Evolutionary conservation across 2,797 vertebrate species (phyloP), one percentile per base, ranked within the genome.

Genomic region (Pseudomugil gertrudae): DNA sequence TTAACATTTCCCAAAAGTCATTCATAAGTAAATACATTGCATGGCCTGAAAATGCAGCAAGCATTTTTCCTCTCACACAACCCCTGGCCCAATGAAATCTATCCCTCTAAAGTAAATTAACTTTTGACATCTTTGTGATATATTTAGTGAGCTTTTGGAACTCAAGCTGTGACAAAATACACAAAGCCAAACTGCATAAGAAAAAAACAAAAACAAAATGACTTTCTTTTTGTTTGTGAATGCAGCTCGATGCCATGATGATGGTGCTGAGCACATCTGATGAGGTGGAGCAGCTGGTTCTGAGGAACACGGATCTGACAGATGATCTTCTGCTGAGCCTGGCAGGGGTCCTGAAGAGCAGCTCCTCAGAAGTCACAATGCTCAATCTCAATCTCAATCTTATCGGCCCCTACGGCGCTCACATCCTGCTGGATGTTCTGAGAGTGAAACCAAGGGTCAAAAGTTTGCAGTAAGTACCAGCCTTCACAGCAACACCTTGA

Each of bases 311-410:
- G 0, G 95, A 88, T 63, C 85, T 95, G 73, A 95, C 94, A 0
- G 94, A 95, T 19, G 89, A 93, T 32, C 88, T 93, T 24, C 87
- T 95, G 43, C 76, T 83, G 47, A 81, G 59, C 72, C 87, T 95
- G 63, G 89, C 87, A 0, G 59, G 38, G 11, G 91, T 92, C 4
- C 79, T 95, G 36, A 93, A 90, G 70, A 84, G 63, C 60, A 95
- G 93, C 77, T 76, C 13, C 15, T 95, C 94, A 0, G 79, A 92
- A 71, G 94, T 95, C 84, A 91, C 87, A 0, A 76, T 90, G 78
- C 93, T 95, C 76, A 95, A 95, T 86, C 93, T 95, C 43, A 95
- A 95, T 86, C 92, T 95, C 48, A 95, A 95, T 84, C 90, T 89
- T 76, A 90, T 95, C 0, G 91, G 95, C 50, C 94, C 94, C 0